phyloP scores from a whole-genome alignment of 2,888 invertebrate species.

The Tenodera sinensis region DNA sequence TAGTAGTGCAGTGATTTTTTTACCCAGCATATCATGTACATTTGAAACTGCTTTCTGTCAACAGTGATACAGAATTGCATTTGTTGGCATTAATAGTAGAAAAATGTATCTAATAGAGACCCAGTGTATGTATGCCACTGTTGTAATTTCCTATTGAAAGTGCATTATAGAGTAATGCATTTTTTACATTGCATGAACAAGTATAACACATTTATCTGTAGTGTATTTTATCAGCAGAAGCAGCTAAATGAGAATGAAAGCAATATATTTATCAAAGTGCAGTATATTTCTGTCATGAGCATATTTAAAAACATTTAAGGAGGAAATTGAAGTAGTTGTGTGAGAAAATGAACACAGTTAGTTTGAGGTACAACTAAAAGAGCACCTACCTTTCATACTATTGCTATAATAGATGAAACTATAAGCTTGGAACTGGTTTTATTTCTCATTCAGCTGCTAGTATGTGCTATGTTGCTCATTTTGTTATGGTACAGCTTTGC shows the following conservation, averaged over 20 bases:
- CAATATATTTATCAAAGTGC: not conserved
- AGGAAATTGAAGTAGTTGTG: too few relatives aligned
- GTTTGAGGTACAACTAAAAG: too few relatives aligned
- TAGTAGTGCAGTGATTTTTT: not conserved
- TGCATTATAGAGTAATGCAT: not conserved
- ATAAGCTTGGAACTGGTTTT: too few relatives aligned
- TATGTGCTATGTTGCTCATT: slow-evolving; percentile 5
- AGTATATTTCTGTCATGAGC: too few relatives aligned
- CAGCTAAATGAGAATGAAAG: not conserved
- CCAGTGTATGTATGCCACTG: not conserved
- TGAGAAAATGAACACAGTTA: too few relatives aligned
- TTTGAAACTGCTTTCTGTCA: not conserved
- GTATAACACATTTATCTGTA: not conserved
- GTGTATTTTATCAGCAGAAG: not conserved
- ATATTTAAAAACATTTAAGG: too few relatives aligned
- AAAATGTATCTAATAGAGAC: not conserved
- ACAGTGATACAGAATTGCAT: not conserved
- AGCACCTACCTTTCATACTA: too few relatives aligned
- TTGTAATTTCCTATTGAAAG: not conserved
- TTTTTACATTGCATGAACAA: not conserved
- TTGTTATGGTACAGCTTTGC: slow-evolving; percentile 28
- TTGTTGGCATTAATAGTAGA: not conserved
- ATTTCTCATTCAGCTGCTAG: not conserved
- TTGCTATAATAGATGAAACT: too few relatives aligned
- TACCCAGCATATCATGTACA: not conserved